Evolutionary conservation across 2,113 vertebrate species (phyloP).

Genomic region (Tauraco erythrolophus): DNA sequence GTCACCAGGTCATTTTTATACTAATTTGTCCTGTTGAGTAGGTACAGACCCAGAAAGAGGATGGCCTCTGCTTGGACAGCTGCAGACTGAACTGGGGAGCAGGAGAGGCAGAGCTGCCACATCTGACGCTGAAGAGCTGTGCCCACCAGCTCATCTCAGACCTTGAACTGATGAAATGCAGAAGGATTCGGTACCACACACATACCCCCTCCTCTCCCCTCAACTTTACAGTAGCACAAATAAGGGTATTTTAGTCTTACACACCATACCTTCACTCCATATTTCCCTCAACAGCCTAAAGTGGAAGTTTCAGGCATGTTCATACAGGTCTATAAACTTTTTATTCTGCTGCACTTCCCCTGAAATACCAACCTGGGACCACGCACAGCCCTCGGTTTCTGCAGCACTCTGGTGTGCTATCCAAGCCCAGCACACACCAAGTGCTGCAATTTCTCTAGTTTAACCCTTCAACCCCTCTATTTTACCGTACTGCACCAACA

Average conservation of each 20-base stretch:
- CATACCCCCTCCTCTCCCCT: too few species aligned
- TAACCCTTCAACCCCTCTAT: neutral
- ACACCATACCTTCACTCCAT: neutral
- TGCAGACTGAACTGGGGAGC: fast-evolving
- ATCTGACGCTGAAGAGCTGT: too few species aligned
- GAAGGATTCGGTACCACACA: neutral
- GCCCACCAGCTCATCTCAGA: too few species aligned
- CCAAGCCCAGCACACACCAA: neutral
- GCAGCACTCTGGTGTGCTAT: neutral
- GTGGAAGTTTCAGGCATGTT: neutral
- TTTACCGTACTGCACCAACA: neutral
- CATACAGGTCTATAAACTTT: neutral
- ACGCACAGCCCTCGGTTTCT: fast-evolving
- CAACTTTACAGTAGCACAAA: neutral
- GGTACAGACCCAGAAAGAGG: fast-evolving
- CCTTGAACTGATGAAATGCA: neutral
- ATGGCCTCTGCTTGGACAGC: neutral
- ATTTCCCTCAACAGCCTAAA: neutral
- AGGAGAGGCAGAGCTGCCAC: neutral
- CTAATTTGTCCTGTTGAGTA: neutral
- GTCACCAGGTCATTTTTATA: neutral
- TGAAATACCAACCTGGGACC: neutral
- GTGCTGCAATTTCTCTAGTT: neutral
- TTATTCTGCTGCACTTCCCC: neutral
- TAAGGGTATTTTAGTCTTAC: neutral